phyloP scores from a whole-genome alignment of 2,113 vertebrate genomes.

The Microtus oregoni region DNA sequence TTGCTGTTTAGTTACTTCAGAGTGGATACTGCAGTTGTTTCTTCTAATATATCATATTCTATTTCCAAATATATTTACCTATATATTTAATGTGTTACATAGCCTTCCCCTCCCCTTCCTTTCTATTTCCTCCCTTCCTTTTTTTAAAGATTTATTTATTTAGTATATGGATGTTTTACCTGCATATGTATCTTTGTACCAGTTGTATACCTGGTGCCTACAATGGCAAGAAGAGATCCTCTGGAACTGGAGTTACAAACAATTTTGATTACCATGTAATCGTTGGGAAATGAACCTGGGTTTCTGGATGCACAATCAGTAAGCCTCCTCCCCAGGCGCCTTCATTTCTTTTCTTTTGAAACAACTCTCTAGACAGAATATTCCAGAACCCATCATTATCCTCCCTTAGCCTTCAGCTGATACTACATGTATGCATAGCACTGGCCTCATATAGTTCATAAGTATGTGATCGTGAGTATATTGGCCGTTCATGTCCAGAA shows the following conservation, averaged over 20 bases:
- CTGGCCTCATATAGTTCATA: background rate
- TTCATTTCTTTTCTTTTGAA: background rate
- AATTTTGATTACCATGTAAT: background rate
- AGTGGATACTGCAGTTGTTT: background rate
- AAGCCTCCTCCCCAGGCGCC: background rate
- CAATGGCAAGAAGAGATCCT: background rate
- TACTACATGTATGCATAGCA: background rate
- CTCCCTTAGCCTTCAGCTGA: background rate
- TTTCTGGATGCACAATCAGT: background rate
- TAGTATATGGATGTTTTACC: background rate
- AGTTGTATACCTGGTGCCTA: background rate
- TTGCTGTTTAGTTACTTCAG: constrained; percentile 1
- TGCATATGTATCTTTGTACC: background rate
- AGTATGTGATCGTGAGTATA: background rate
- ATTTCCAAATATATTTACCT: background rate
- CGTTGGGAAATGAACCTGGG: background rate
- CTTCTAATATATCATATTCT: background rate
- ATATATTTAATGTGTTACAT: background rate
- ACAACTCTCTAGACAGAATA: too few species aligned
- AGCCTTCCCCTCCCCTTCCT: background rate
- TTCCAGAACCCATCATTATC: background rate
- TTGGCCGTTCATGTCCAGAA: background rate
- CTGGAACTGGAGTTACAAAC: background rate
- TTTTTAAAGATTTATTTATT: background rate
- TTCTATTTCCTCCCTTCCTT: background rate